These are phyloP conservation scores for Hybognathus amarus DNA, from an alignment of 2,797 vertebrate genomes.

Conservation along the genomic window DNA sequence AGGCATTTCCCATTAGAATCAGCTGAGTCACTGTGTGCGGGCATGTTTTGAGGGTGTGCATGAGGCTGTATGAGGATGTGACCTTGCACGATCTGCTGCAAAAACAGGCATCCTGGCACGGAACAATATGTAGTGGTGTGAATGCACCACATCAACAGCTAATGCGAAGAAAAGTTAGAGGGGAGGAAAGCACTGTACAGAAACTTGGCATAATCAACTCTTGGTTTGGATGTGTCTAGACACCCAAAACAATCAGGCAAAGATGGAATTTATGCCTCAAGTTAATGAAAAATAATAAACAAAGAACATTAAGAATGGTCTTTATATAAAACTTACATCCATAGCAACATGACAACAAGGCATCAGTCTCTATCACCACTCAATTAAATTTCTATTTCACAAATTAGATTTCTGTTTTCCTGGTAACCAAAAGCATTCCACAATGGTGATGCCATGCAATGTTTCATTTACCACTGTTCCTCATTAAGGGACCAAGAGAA, in stretches of 20 bases:
- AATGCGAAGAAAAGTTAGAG: slow-evolving; percentile 7
- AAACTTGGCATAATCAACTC: slow-evolving; percentile 19
- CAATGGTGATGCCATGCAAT: background rate
- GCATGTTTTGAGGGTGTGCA: slow-evolving; percentile 27
- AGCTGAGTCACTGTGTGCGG: slow-evolving; percentile 1
- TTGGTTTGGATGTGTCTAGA: slow-evolving; percentile 7
- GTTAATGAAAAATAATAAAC: slow-evolving; percentile 39
- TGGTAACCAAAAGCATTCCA: slow-evolving; percentile 17
- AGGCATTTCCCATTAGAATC: slow-evolving; percentile 3
- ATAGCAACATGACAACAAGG: slow-evolving; percentile 1
- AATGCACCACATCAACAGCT: slow-evolving; percentile 4
- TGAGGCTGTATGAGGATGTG: slow-evolving; percentile 13
- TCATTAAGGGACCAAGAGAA: slow-evolving; percentile 7
- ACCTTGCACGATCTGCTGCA: background rate
- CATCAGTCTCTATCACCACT: slow-evolving; percentile 30
- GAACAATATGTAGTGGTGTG: background rate
- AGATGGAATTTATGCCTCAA: slow-evolving; percentile 17
- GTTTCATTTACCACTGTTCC: slow-evolving; percentile 14
- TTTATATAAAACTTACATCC: background rate
- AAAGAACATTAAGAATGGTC: background rate
- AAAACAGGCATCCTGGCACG: background rate
- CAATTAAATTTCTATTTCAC: slow-evolving; percentile 13
- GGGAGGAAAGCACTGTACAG: slow-evolving; percentile 4
- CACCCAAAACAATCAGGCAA: slow-evolving; percentile 13
- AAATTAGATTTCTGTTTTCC: background rate